Conservation (phyloP, 2,113 vertebrate species). For the Tachycineta bicolor region DNA sequence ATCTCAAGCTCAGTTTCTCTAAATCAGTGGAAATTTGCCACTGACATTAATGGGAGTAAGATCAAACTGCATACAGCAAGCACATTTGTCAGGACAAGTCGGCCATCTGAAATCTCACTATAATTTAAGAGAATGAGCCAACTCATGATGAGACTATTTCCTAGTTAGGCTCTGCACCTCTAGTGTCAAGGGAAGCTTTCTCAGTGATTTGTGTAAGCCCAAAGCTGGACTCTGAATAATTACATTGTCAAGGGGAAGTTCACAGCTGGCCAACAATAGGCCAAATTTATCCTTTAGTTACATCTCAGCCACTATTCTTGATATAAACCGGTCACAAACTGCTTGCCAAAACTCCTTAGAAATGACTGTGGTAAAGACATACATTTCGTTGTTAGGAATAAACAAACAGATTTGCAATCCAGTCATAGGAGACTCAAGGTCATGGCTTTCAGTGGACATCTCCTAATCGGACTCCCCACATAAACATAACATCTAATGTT, state of each 20-base stretch:
- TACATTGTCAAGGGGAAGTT: not conserved
- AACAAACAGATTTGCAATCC: not conserved
- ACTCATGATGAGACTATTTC: conserved; percentile 14
- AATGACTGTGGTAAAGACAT: not conserved
- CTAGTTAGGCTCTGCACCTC: conserved; percentile 18
- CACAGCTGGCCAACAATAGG: not conserved
- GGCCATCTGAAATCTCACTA: conserved; percentile 33
- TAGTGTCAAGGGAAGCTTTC: conserved; percentile 32
- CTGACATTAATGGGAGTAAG: conserved; percentile 61
- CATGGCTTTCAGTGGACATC: conserved; percentile 18
- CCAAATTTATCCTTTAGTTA: conserved; percentile 17
- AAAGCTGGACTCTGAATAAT: conserved; percentile 35
- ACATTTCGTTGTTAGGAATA: not conserved
- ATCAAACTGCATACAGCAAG: conserved; percentile 45
- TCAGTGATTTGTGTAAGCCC: conserved; percentile 34
- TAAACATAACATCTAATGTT: conserved; percentile 6
- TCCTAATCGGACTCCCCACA: not conserved
- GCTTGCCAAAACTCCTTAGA: conserved; percentile 15
- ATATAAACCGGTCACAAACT: not conserved
- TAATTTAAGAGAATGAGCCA: conserved; percentile 62
- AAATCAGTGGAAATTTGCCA: conserved; percentile 64
- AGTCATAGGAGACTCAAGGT: conserved; percentile 1
- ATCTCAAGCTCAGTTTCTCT: conserved; percentile 53
- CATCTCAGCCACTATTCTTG: not conserved
- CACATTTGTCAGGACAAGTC: conserved; percentile 58